Base-by-base conservation (phyloP, 2,113 vertebrate species). In the Cyanoderma ruficeps region DNA sequence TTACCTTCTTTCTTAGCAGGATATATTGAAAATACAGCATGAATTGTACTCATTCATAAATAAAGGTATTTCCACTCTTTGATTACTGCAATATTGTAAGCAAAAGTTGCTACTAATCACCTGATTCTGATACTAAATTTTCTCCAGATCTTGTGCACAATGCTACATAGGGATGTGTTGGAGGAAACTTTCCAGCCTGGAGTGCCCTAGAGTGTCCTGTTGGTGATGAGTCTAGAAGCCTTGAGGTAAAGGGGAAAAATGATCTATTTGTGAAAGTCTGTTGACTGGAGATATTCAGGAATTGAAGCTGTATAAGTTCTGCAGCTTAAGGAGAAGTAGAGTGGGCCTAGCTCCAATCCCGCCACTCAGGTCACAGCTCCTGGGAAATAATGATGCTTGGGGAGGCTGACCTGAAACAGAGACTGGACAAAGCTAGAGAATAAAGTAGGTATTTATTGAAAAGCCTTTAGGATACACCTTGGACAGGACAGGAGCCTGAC, bases 131-230 rank as follows among this genome's bases (percentile, higher is more conserved):
- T 60, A 17, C 16, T 56, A 72, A 50, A 14, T 70, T 84, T 87
- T 87, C 12, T 74, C 27, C 27, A 57, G 21, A 57, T 33, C 8
- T 78, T 70, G 13, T 20, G 9, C 3, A 3, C 17, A 49, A 6
- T 9, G 5, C 3, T 67, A 39, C 4, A 5, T 4, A 30, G 24
- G 16, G 5, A 9, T 56, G 65, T 2, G 1, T 21, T 28, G 13
- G 24, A 50, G 2, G 6, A 4, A 69, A 50, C 57, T 35, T 18
- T 10, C 27, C n/a, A 65, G 10, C 8, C 27, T 56, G 21, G 18
- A 78, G 6, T 61, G 33, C 7, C 14, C 16, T 82, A 16, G 41
- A 71, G 5, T 46, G 19, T 10, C 14, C 13, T 75, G 7, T 31
- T 37, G 60, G 28, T 50, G 49, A 16, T 13, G 21, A 82, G 11